Evolutionary conservation across 2,113 vertebrate species (phyloP), one percentile per base, ranked within the genome.

Genomic region (Apteryx mantelli): DNA sequence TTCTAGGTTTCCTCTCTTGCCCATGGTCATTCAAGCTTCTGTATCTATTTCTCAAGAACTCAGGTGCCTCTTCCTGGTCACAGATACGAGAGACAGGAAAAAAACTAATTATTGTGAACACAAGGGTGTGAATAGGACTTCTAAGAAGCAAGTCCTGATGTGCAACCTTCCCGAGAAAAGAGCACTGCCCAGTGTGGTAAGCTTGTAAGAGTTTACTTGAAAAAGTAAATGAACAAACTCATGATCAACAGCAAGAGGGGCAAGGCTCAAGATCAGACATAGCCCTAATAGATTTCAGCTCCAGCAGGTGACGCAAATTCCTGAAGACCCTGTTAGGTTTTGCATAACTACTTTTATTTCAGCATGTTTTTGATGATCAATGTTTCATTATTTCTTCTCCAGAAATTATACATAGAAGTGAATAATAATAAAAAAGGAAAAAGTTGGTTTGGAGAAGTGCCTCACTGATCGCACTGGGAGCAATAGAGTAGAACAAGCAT

Each of bases 211-310:
- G 32, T 36, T 52, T 18, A n/a, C 46, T 24, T 50, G 22, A 22
- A 71, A 34, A n/a, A 34, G 48, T 15, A 50, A 24, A 71, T 70
- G 76, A 69, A 46, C 76, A 44, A 92, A 82, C 52, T 78, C 69
- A 63, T 74, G 53, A 40, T 73, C 53, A 55, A 55, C 53, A 55
- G 53, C 53, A 55, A 55, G 28, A 88, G 26, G 14, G 22, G 55
- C 44, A 77, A 78, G 77, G 50, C 30, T 87, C 34, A 87, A 78
- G 58, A 38, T 16, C 36, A 91, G 44, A 81, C 0, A 2, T 8
- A 75, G 11, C 71, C 36, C 16, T 95, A 93, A 96, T 11, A 52
- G 88, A 91, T 60, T 96, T 60, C 91, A 90, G 86, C 96, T 97
- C 90, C 78, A 92, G 50, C 2, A 21, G 94, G 58, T 78, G 70